phyloP scores from a whole-genome alignment of 1,140 invertebrate species.

The Trichonephila clavipes region DNA sequence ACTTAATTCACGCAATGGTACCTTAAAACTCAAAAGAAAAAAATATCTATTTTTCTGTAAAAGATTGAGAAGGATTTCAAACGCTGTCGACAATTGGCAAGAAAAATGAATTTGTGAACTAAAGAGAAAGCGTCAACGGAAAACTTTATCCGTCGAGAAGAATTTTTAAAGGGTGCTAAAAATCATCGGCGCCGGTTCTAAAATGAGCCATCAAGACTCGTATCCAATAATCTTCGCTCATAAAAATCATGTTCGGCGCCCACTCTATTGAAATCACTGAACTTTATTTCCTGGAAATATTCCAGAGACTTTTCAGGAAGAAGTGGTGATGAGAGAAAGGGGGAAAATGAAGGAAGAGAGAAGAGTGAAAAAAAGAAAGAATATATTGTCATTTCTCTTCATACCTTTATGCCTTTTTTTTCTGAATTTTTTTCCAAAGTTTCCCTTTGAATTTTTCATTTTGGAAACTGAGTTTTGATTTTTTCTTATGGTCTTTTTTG shows the following conservation, averaged over 20 bases:
- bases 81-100: background rate
- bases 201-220: background rate
- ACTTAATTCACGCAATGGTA: too few relatives aligned
- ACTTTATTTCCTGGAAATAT: constrained; percentile 23
- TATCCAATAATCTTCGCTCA: background rate
- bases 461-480: background rate
- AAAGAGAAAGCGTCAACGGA: background rate
- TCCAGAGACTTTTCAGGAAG: background rate
- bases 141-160: background rate
- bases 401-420: background rate
- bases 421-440: background rate
- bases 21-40: too few relatives aligned
- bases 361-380: background rate
- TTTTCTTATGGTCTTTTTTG: background rate
- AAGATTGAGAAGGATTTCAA: too few relatives aligned
- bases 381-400: constrained; percentile 8
- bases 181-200: background rate
- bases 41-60: too few relatives aligned
- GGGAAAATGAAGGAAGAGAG: background rate
- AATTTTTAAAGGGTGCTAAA: background rate
- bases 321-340: background rate
- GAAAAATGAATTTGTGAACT: background rate
- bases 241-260: background rate
- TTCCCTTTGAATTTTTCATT: background rate
- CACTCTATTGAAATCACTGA: background rate